Evolutionary conservation across 2,888 invertebrate genomes (phyloP).

Genomic region (Drosophila mimica): DNA sequence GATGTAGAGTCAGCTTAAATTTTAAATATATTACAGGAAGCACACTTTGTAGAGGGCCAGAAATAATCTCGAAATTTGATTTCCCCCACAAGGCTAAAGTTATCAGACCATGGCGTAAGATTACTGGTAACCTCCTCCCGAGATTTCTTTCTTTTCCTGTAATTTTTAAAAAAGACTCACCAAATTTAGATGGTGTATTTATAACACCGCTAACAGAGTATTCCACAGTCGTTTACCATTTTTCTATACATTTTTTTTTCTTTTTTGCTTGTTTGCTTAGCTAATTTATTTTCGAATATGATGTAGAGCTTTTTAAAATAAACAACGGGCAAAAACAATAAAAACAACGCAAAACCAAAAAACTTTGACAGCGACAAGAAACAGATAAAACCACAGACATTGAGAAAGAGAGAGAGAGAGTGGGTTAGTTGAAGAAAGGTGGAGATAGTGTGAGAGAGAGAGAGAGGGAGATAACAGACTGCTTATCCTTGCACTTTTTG

Average conservation of each 20-base stretch:
- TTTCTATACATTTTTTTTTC: background rate
- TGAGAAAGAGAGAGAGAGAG: too few relatives aligned
- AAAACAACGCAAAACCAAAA: conserved; percentile 13
- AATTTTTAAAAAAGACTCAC: background rate
- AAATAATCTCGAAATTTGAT: background rate
- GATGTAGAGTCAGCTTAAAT: background rate
- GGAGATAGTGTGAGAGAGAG: too few relatives aligned
- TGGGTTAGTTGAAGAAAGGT: too few relatives aligned
- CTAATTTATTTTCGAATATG: conserved; percentile 79
- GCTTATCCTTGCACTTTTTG: too few relatives aligned
- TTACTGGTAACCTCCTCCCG: background rate
- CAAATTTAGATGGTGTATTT: background rate
- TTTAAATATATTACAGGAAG: background rate
- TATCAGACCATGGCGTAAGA: too few relatives aligned
- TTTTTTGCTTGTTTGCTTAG: conserved; percentile 60
- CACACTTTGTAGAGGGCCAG: too few relatives aligned
- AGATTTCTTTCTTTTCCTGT: background rate
- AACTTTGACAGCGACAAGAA: conserved; percentile 47
- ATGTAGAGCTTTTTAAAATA: conserved; percentile 78
- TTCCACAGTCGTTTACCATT: background rate
- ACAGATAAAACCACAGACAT: conserved; percentile 25
- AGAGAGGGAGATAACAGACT: background rate
- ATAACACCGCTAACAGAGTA: background rate
- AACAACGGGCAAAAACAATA: conserved; percentile 38
- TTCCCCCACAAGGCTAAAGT: too few relatives aligned